A percentile compares a stretch with the other conserved stretches of the same genome.
These are phyloP conservation scores for Polypterus senegalus DNA, from an alignment of 2,113 vertebrate species.

Conservation along the genomic window DNA sequence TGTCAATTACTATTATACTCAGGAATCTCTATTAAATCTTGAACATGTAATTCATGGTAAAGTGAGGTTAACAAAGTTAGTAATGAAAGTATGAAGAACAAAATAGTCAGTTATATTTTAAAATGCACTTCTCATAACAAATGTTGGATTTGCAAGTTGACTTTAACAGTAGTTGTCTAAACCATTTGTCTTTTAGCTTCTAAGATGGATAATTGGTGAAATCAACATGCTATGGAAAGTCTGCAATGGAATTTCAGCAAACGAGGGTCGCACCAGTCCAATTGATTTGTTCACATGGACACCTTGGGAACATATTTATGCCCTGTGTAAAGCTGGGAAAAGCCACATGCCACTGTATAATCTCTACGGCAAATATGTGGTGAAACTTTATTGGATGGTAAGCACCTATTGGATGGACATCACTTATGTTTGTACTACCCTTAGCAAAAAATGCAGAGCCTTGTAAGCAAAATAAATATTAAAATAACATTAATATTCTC, in stretches of 20 bases:
- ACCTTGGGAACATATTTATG: conserved; percentile 90
- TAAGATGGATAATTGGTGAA: conserved; percentile 85
- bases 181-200: conserved; percentile 49
- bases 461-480: no score
- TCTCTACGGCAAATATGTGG: conserved; percentile 74
- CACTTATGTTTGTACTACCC: no score
- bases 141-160: neutral
- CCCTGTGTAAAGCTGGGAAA: conserved; percentile 62
- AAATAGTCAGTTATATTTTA: no score
- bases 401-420: conserved; percentile 12
- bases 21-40: no score
- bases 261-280: conserved; percentile 24
- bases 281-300: conserved; percentile 51
- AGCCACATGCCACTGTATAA: conserved; percentile 75
- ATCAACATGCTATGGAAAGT: conserved; percentile 67
- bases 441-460: no score
- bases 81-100: no score
- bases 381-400: conserved; percentile 92
- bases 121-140: no score
- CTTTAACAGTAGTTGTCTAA: neutral
- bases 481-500: no score
- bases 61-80: no score
- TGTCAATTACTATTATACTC: no score
- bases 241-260: conserved; percentile 28
- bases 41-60: no score